A percentile compares a stretch with the other conserved stretches of the same genome.
phyloP scores from a whole-genome alignment of 35 echinoderm and acorn worm genomes.

The Diadema setosum region DNA sequence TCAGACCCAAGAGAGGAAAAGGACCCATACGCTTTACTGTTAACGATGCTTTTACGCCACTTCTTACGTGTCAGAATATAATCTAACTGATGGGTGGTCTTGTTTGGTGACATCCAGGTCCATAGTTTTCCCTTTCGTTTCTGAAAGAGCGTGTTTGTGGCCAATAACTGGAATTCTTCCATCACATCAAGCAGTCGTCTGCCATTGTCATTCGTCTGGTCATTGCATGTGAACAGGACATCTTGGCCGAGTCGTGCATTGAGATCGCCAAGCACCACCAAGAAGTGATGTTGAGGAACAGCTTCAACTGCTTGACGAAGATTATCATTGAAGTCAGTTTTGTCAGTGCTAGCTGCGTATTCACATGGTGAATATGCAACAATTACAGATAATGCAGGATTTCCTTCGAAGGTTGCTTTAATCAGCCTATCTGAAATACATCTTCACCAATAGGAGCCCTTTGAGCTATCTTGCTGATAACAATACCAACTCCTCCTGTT shows the following conservation, averaged over 20 bases:
- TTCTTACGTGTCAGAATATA: slow-evolving; percentile 17
- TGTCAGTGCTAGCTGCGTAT: too few species aligned
- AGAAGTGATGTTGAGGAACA: too few species aligned
- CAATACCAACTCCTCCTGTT: too few species aligned
- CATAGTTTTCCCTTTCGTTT: not conserved
- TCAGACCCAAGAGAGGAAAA: slow-evolving; percentile 13
- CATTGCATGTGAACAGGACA: not conserved
- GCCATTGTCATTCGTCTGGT: not conserved
- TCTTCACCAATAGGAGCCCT: too few species aligned
- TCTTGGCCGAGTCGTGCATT: slow-evolving; percentile 11
- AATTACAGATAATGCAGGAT: too few species aligned
- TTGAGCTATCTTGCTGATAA: too few species aligned
- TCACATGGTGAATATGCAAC: too few species aligned
- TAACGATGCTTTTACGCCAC: slow-evolving; percentile 23
- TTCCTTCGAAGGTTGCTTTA: too few species aligned
- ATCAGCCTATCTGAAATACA: too few species aligned
- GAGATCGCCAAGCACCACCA: not conserved
- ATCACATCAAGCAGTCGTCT: not conserved
- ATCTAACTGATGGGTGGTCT: not conserved
- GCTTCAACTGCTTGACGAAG: too few species aligned
- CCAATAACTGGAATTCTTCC: not conserved
- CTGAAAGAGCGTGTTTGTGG: too few species aligned
- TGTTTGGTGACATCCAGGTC: not conserved
- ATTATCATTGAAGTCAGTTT: too few species aligned
- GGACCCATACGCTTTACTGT: not conserved